These are phyloP conservation scores for Pyrgilauda ruficollis DNA, from an alignment of 2,113 vertebrate genomes.

Conservation along the genomic window DNA sequence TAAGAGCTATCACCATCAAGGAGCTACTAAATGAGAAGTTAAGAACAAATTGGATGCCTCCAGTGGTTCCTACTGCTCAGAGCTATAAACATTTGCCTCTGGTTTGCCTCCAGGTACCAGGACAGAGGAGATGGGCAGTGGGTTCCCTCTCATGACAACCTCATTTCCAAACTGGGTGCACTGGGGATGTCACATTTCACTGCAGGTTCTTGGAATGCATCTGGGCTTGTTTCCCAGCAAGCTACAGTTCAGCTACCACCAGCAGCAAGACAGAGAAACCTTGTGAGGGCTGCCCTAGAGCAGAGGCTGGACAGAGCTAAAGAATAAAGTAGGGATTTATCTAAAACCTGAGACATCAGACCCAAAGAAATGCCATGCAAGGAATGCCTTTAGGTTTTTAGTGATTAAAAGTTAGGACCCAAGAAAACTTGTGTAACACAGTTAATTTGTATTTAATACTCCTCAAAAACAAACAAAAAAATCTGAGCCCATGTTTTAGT, in stretches of 20 bases:
- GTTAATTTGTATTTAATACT: not conserved
- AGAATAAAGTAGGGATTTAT: not conserved
- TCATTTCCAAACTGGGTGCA: not conserved
- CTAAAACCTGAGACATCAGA: not conserved
- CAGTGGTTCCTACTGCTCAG: not conserved
- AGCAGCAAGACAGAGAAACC: not conserved
- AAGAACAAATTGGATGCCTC: not conserved
- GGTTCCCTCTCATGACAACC: not conserved
- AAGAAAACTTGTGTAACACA: not conserved
- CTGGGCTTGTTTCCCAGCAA: not conserved
- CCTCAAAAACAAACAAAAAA: too few relatives aligned
- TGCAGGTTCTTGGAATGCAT: fast-evolving
- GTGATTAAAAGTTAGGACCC: not conserved
- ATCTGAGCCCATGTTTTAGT: not conserved
- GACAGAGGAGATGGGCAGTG: not conserved
- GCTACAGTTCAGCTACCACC: not conserved
- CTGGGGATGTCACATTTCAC: not conserved
- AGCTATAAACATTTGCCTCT: not conserved
- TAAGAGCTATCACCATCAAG: not conserved
- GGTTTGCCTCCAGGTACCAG: not conserved
- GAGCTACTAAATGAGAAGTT: not conserved
- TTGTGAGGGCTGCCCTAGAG: not conserved
- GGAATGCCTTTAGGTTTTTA: not conserved
- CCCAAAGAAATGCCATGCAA: not conserved
- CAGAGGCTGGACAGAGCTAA: not conserved